Conservation (phyloP, 2,797 vertebrate genomes). For the Aviceda cuculoides region DNA sequence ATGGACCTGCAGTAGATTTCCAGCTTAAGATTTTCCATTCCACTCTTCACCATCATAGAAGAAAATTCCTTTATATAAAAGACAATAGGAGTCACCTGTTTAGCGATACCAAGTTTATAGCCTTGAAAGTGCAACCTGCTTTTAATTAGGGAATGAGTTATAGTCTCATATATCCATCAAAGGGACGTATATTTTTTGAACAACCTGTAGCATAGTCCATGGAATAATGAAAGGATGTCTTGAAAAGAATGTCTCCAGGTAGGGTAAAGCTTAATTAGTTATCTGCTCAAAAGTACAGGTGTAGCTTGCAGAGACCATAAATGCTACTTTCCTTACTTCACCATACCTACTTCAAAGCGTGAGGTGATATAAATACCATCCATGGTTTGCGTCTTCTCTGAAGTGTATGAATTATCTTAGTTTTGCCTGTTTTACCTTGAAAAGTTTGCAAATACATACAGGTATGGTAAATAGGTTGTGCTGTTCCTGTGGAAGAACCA, state of each 20-base stretch:
- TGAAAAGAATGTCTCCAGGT: neutral
- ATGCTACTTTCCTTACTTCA: neutral
- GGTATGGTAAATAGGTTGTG: neutral
- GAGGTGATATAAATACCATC: neutral
- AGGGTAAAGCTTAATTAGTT: neutral
- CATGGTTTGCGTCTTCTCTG: neutral
- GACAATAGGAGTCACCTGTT: neutral
- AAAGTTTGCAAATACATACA: neutral
- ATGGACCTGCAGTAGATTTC: neutral
- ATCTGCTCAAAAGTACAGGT: neutral
- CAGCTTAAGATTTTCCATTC: neutral
- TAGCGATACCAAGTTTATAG: neutral
- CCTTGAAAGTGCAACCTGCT: neutral
- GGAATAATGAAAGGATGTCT: neutral
- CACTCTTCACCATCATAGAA: neutral
- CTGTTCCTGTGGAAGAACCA: neutral
- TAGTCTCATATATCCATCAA: neutral
- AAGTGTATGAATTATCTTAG: neutral
- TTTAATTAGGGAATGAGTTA: neutral
- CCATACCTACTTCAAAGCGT: neutral
- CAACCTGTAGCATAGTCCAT: neutral
- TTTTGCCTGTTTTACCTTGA: neutral
- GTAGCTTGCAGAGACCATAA: neutral
- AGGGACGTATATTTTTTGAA: neutral
- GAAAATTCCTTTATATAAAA: neutral